Conservation (phyloP, 53 echinoderm and acorn worm species). For the Apostichopus leukothele region DNA sequence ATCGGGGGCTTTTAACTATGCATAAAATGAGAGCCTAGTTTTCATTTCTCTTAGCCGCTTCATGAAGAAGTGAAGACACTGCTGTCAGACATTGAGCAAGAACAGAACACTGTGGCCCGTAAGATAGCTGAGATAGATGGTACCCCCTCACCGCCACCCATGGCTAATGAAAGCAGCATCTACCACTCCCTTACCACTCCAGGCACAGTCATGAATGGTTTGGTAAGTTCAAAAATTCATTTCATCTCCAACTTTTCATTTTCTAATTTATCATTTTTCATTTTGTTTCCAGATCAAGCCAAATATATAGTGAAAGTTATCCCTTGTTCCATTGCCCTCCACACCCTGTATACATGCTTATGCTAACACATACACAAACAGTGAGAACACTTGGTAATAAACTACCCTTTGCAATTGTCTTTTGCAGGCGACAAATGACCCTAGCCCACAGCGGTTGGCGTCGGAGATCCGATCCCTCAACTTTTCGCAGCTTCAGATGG, state of each 20-base stretch:
- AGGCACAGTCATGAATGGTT: neutral
- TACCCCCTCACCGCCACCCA: neutral
- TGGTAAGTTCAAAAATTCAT: neutral
- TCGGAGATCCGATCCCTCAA: slow-evolving; percentile 82
- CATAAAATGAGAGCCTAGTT: neutral
- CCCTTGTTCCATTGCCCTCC: no score
- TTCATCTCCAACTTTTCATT: no score
- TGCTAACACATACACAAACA: no score
- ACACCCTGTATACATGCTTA: no score
- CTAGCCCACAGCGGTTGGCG: slow-evolving; percentile 82
- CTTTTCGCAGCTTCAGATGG: slow-evolving; percentile 66
- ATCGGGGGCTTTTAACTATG: no score
- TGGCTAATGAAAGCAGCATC: slow-evolving; percentile 26
- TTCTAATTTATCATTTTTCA: no score
- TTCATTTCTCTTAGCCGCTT: slow-evolving; percentile 44
- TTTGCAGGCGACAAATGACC: slow-evolving; percentile 56
- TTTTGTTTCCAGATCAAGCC: no score
- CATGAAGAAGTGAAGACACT: slow-evolving; percentile 67
- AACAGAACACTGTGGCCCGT: slow-evolving; percentile 51
- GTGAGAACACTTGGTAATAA: no score
- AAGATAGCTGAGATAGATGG: slow-evolving; percentile 52
- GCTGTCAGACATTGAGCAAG: slow-evolving; percentile 57
- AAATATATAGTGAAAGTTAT: no score
- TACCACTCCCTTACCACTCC: slow-evolving; percentile 46
- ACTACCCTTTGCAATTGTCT: no score